Percentiles rank a stretch among this genome's conserved stretches.
Conservation (phyloP, 2,888 invertebrate species). For the Miltochrista miniata region DNA sequence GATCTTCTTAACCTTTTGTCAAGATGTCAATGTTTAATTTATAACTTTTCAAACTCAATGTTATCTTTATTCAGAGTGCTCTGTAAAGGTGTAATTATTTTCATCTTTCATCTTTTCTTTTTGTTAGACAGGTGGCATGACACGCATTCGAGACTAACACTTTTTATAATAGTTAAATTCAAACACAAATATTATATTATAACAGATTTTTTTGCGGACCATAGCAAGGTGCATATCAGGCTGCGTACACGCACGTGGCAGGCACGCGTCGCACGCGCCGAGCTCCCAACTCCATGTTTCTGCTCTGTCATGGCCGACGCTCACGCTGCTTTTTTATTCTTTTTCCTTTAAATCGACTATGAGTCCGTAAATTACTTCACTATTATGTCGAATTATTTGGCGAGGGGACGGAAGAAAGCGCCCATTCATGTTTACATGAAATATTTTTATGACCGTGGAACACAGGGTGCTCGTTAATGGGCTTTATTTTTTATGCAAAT, state of each 20-base stretch:
- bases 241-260: slow-evolving; percentile 52
- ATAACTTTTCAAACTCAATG: too few relatives aligned
- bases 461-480: slow-evolving; percentile 36
- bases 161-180: too few relatives aligned
- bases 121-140: too few relatives aligned
- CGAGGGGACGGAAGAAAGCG: slow-evolving; percentile 55
- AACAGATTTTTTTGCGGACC: slow-evolving; percentile 47
- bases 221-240: slow-evolving; percentile 67
- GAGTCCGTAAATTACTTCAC: slow-evolving; percentile 70
- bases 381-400: slow-evolving; percentile 56
- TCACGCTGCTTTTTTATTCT: slow-evolving; percentile 51
- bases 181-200: too few relatives aligned
- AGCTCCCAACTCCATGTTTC: slow-evolving; percentile 48
- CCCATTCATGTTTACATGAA: slow-evolving; percentile 63
- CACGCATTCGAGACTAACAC: too few relatives aligned
- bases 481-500: slow-evolving; percentile 36
- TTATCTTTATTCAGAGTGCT: too few relatives aligned
- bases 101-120: too few relatives aligned
- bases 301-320: slow-evolving; percentile 75
- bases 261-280: slow-evolving; percentile 64
- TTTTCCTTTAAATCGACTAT: slow-evolving; percentile 62
- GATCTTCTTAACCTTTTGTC: too few relatives aligned
- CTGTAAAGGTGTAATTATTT: too few relatives aligned
- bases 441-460: slow-evolving; percentile 57
- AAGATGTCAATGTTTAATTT: too few relatives aligned